Conservation (phyloP, 2,797 vertebrate genomes). For the Fundulus diaphanus region DNA sequence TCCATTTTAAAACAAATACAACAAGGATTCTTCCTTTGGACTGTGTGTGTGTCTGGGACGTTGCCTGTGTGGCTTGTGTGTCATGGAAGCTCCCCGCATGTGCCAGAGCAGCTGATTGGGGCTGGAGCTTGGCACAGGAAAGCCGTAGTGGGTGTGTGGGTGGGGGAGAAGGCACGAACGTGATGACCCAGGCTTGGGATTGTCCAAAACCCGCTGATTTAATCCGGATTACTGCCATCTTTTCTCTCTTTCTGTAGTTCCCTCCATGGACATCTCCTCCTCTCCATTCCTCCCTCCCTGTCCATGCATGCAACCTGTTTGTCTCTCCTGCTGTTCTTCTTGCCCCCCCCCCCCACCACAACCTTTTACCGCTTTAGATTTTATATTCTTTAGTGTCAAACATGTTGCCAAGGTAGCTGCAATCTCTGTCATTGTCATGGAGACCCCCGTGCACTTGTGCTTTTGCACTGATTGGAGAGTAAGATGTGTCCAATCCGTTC, state of each 20-base stretch:
- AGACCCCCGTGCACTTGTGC: constrained; percentile 17
- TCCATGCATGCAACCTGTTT: constrained; percentile 28
- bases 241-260: constrained; percentile 54
- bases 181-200: constrained; percentile 65
- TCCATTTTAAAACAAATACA: constrained; percentile 1
- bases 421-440: constrained; percentile 32
- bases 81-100: constrained; percentile 69
- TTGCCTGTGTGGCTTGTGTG: constrained; percentile 60
- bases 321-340: constrained; percentile 48
- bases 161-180: constrained; percentile 53
- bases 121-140: constrained; percentile 58
- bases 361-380: constrained; percentile 59
- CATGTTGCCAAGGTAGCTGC: constrained; percentile 67
- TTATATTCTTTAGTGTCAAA: constrained; percentile 16
- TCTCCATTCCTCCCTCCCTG: constrained; percentile 14
- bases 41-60: constrained; percentile 38
- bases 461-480: constrained; percentile 2
- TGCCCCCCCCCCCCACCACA: constrained; percentile 32
- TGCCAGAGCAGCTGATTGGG: constrained; percentile 67
- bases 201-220: constrained; percentile 76
- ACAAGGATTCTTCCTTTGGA: background rate
- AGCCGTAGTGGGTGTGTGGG: constrained; percentile 38
- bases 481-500: background rate
- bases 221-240: constrained; percentile 79
- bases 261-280: constrained; percentile 34